Base-by-base conservation (phyloP, 2,888 invertebrate species). In the Drosophila leonis region DNA sequence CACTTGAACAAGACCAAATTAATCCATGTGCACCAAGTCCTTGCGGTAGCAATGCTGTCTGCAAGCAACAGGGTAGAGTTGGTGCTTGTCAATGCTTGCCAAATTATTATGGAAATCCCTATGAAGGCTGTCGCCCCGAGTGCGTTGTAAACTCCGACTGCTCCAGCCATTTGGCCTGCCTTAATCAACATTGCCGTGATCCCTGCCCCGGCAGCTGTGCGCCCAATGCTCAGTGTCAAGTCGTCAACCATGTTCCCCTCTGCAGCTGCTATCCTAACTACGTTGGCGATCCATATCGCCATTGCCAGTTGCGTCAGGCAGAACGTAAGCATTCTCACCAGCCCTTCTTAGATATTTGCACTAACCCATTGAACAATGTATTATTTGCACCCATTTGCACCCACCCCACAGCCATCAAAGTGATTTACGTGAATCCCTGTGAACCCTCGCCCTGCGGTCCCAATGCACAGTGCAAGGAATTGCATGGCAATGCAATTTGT, bases 191-290 rank as follows among this genome's bases (percentile, higher is more conserved):
- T 91, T 96, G 96, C 87, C 93, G 94, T 29, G 96, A 96, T 91
- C 96, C 96, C 35, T 97, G 97, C 88, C 96, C 96, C 68, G 97
- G 97, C 66, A 95, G 96, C 29, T 97, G 97, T 91, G 97, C 97
- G 51, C 93, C 95, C 62, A 95, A 95, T 89, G 95, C 97, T 12
- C 94, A 95, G 82, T 97, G 97, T 89, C 94, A 95, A 72, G 96
- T 96, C 20, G 95, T 96, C 63, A 96, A 96, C 90, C 97, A 97
- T 91, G 95, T 96, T 90, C 96, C 97, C 1, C 95, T 96, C 66
- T 97, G 97, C 90, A 96, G 95, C 81, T 96, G 96, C 85, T 92
- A 93, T 44, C 94, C 94, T 82, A 94, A 93, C 44, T 94, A 93
- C 70, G 94, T 93, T 13, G 95, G 95, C 41, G 96, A 97, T 94